Conservation (phyloP, 92 coral and sea anemone species). For the Scolanthus callimorphus region DNA sequence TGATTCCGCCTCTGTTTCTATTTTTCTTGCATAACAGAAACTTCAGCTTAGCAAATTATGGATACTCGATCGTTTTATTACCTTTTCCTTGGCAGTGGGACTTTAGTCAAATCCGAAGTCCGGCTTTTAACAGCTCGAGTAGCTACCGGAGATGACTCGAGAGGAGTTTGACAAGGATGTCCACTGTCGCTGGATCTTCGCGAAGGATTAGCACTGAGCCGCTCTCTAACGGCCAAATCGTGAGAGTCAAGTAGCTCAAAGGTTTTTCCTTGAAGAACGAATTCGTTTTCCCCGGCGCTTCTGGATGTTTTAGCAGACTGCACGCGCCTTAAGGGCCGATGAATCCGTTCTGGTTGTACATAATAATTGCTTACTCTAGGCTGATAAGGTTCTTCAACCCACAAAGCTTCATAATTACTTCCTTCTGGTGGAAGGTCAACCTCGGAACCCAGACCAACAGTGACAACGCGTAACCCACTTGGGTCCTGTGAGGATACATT, state of each 20-base stretch:
- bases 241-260: conserved; percentile 54
- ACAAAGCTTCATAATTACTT: conserved; percentile 33
- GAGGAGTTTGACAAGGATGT: no score
- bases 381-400: conserved; percentile 69
- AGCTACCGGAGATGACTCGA: no score
- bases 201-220: conserved; percentile 9
- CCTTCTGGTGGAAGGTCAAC: not conserved
- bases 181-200: not conserved
- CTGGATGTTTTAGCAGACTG: conserved; percentile 45
- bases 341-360: conserved; percentile 12
- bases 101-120: no score
- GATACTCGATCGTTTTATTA: no score
- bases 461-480: conserved; percentile 20
- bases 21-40: no score
- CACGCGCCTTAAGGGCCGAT: conserved; percentile 10
- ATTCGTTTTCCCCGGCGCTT: conserved; percentile 33
- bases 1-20: no score
- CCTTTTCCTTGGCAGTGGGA: not conserved
- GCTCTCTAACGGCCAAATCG: conserved; percentile 48
- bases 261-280: conserved; percentile 64
- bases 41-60: no score
- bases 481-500: not conserved
- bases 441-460: conserved; percentile 9
- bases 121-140: no score
- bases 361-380: conserved; percentile 1